These are phyloP conservation scores for Manis javanica DNA, from an alignment of 2,797 vertebrate genomes.

Conservation along the genomic window DNA sequence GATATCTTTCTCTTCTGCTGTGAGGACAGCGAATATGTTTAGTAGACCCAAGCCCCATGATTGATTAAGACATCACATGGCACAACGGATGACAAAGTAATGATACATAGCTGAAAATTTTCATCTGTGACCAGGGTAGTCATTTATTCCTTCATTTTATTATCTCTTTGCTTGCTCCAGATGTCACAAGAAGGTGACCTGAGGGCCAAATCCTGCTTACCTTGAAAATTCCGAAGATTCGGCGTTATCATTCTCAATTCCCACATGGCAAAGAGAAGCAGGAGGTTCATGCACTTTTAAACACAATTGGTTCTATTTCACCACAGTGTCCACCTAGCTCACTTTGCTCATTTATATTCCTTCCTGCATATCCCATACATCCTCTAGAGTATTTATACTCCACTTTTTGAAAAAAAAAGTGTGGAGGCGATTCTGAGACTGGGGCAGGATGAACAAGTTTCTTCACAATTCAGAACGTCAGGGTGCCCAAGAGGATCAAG, in stretches of 20 bases:
- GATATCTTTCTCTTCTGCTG: no score
- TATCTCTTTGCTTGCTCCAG: background rate
- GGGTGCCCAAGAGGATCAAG: background rate
- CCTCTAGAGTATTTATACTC: background rate
- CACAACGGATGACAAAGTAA: background rate
- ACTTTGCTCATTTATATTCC: background rate
- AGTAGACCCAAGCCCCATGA: background rate
- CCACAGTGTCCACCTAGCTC: background rate
- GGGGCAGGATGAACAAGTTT: background rate
- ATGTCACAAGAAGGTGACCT: background rate
- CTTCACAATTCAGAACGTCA: background rate
- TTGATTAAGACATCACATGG: background rate
- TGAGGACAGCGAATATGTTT: background rate
- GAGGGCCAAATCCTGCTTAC: background rate
- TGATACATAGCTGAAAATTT: background rate
- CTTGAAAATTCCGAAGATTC: background rate
- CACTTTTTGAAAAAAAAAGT: background rate
- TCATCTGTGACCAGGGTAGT: background rate
- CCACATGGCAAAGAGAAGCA: background rate
- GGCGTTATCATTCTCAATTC: background rate
- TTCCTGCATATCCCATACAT: background rate
- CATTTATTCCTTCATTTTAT: constrained; percentile 38
- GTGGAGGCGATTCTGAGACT: background rate
- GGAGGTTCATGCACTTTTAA: background rate
- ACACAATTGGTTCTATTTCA: background rate